A percentile compares a stretch with the other conserved stretches of the same genome.
Evolutionary conservation across 2,888 invertebrate species (phyloP).

Genomic region (Ashinkailepas kermadecensis): DNA sequence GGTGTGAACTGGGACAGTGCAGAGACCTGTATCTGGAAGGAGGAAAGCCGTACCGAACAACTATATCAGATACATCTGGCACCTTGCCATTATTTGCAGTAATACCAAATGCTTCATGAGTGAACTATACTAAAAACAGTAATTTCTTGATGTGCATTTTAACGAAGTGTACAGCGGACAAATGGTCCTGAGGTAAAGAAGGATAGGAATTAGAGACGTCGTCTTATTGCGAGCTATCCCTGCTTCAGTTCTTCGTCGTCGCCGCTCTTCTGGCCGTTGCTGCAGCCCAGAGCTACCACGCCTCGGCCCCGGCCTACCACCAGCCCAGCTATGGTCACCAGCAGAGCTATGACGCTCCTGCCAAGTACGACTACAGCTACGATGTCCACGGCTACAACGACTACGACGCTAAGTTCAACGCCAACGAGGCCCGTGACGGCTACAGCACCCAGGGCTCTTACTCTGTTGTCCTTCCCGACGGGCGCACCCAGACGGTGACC

Average conservation of each 20-base stretch:
- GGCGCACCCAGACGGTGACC: slow-evolving; percentile 31
- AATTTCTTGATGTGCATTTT: no score
- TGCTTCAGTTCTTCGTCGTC: not conserved
- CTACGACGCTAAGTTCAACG: slow-evolving; percentile 25
- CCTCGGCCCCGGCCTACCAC: slow-evolving; percentile 16
- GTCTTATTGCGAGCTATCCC: no score
- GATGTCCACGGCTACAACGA: slow-evolving; percentile 29
- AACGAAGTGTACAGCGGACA: no score
- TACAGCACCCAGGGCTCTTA: slow-evolving; percentile 30
- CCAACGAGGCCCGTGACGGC: slow-evolving; percentile 27
- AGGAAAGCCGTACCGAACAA: no score
- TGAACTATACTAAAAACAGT: no score
- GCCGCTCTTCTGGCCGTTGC: not conserved
- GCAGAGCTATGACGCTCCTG: not conserved
- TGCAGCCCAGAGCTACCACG: not conserved
- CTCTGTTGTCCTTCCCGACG: slow-evolving; percentile 32
- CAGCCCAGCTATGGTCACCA: not conserved
- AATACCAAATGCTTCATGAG: no score
- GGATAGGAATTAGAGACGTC: no score
- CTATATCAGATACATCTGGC: no score
- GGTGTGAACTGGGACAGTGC: no score
- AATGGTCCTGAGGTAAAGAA: no score
- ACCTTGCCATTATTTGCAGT: no score
- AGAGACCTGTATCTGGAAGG: no score
- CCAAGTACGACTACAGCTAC: slow-evolving; percentile 28